Conservation (phyloP, 2,797 vertebrate genomes). For the Macrochelys suwanniensis region DNA sequence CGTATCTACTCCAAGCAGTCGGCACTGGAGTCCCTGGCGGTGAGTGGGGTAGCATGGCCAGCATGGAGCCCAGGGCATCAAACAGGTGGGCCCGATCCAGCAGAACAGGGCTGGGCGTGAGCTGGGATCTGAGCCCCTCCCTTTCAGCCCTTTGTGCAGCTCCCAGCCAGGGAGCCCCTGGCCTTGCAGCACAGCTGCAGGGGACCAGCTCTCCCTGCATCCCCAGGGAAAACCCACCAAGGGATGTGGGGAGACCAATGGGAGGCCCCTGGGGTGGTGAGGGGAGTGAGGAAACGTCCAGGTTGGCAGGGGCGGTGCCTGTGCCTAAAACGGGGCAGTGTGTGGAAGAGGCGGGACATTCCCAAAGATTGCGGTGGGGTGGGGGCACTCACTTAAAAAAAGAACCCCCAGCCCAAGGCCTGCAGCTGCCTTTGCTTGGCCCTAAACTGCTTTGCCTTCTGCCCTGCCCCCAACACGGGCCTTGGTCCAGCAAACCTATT, state of each 20-base stretch:
- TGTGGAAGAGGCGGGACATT: background rate
- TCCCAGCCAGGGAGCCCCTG: accelerated
- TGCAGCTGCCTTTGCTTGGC: too few species aligned
- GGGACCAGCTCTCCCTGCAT: too few species aligned
- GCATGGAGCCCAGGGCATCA: background rate
- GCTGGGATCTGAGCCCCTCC: background rate
- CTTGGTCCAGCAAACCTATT: too few species aligned
- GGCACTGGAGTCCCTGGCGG: constrained; percentile 93
- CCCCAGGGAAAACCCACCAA: background rate
- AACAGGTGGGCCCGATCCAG: background rate
- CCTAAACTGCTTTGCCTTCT: too few species aligned
- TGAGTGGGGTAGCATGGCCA: constrained; percentile 74
- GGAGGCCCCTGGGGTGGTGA: too few species aligned
- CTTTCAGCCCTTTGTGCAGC: too few species aligned
- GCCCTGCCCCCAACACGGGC: too few species aligned
- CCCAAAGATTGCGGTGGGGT: too few species aligned
- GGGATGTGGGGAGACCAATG: background rate
- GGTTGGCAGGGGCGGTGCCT: background rate
- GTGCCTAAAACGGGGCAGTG: background rate
- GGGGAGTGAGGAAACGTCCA: background rate
- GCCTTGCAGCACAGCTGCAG: background rate
- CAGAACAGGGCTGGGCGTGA: accelerated
- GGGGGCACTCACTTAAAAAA: too few species aligned
- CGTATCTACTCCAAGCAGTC: constrained; percentile 96
- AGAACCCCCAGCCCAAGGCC: too few species aligned